Conservation (phyloP, 2,888 invertebrate species). For the Sisyra terminalis region DNA sequence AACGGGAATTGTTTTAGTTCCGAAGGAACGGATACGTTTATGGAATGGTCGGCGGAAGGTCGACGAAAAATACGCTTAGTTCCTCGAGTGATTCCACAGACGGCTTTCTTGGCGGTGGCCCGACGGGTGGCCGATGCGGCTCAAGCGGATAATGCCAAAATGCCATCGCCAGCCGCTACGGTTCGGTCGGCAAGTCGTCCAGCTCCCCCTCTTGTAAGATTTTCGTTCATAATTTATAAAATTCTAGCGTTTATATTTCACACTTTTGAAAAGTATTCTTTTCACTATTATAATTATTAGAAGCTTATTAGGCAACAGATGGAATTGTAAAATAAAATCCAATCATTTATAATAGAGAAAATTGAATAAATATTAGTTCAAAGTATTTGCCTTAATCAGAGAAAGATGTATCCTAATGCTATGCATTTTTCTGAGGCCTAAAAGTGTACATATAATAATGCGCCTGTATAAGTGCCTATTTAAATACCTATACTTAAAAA, state of each 20-base stretch:
- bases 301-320: no score
- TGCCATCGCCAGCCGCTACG: slow-evolving; percentile 32
- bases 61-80: slow-evolving; percentile 66
- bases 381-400: no score
- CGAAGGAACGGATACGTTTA: slow-evolving; percentile 46
- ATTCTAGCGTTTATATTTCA: background rate
- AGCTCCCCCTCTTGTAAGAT: slow-evolving; percentile 1
- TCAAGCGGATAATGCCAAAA: slow-evolving; percentile 42
- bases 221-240: no score
- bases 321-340: no score
- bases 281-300: background rate
- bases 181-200: slow-evolving; percentile 23
- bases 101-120: slow-evolving; percentile 67
- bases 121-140: slow-evolving; percentile 57
- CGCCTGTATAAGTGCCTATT: no score
- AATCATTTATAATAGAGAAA: no score
- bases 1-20: slow-evolving; percentile 26
- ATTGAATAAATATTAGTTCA: no score
- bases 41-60: slow-evolving; percentile 76
- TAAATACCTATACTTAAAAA: no score
- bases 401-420: no score
- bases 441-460: no score
- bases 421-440: no score
- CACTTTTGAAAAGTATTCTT: background rate
- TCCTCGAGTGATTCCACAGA: slow-evolving; percentile 71